A percentile compares a stretch with the other conserved stretches of the same genome.
phyloP scores from a whole-genome alignment of 2,113 vertebrate species.

The Triplophysa rosa region DNA sequence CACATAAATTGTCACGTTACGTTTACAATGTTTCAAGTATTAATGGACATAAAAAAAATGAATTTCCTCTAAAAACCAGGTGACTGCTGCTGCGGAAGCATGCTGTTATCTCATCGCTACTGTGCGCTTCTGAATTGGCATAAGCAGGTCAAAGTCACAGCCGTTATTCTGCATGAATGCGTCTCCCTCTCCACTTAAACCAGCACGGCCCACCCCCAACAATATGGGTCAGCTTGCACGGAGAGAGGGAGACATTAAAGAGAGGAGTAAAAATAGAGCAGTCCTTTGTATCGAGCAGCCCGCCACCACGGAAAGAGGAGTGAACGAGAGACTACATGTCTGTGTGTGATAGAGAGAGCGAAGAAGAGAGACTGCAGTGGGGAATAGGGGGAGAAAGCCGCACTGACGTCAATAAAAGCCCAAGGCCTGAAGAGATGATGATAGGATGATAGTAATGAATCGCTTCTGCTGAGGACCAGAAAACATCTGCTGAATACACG shows the following conservation, averaged over 20 bases:
- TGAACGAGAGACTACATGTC: background rate
- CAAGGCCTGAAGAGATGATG: conserved; percentile 2
- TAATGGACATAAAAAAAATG: background rate
- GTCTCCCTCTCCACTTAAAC: conserved; percentile 43
- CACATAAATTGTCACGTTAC: background rate
- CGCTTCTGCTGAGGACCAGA: conserved; percentile 12
- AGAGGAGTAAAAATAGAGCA: conserved; percentile 39
- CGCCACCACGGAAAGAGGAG: conserved; percentile 5
- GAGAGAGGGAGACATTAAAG: conserved; percentile 22
- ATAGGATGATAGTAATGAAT: conserved; percentile 18
- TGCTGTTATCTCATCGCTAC: background rate
- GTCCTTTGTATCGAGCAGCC: conserved; percentile 32
- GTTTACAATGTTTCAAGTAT: background rate
- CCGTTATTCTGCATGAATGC: conserved; percentile 52
- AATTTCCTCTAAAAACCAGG: background rate
- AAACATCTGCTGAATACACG: background rate
- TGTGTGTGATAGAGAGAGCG: background rate
- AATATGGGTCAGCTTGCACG: conserved; percentile 53
- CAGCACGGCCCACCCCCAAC: conserved; percentile 26
- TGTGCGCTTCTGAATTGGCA: background rate
- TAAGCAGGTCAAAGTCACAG: conserved; percentile 59
- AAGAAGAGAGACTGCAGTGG: background rate
- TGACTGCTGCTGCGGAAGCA: background rate
- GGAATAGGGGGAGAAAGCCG: background rate
- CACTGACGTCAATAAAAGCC: conserved; percentile 38